Evolutionary conservation across 2,113 vertebrate genomes (phyloP), one percentile per base, ranked within the genome.

Genomic region (Platichthys stellatus): DNA sequence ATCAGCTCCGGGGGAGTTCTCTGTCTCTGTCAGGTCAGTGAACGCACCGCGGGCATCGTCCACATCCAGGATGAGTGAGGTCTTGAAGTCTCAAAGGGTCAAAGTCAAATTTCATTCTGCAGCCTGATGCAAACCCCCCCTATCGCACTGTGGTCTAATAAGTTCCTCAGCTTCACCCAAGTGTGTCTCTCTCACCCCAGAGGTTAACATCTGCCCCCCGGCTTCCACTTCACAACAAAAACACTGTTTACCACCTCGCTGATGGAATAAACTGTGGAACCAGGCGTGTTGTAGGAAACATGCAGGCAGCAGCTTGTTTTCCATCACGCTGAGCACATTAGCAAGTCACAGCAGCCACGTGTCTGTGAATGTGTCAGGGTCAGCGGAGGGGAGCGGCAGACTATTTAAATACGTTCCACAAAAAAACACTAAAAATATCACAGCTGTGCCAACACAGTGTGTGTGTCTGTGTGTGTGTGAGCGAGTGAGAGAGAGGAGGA

Each of bases 1-100:
- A 92, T 99, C 97, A 14, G 88, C 95, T 14, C 97, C 97, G 0
- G 97, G 97, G 3, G 96, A 97, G 68, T 98, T 99, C 93, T 99
- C 97, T 0, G 87, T 99, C 69, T 98, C 97, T 0, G 97, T 99
- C 72, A 98, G 94, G 97, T 99, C 82, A 95, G 95, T 86, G 9
- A 83, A 78, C 10, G 14, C 74, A 81, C 31, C 74, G 15, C 67
- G 54, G 2, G 13, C 11, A 0, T 20, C 13, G 18, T 1, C 24
- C 57, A 53, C 45, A 21, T 28, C 35, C 31, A 1, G 14, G 45
- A 2, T 2, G 2, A 81, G 38, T 2, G 2, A 81, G 38, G 6
- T 12, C 6, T 24, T 15, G 18, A 5, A 31, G 31, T 24, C 18
- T 51, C 26, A 56, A 18, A 70, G 23, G 31, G 23, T 40, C 62